Percentiles rank a stretch among this genome's conserved stretches.
phyloP scores from a whole-genome alignment of 2,797 vertebrate genomes.

The Pteropus rufus region DNA sequence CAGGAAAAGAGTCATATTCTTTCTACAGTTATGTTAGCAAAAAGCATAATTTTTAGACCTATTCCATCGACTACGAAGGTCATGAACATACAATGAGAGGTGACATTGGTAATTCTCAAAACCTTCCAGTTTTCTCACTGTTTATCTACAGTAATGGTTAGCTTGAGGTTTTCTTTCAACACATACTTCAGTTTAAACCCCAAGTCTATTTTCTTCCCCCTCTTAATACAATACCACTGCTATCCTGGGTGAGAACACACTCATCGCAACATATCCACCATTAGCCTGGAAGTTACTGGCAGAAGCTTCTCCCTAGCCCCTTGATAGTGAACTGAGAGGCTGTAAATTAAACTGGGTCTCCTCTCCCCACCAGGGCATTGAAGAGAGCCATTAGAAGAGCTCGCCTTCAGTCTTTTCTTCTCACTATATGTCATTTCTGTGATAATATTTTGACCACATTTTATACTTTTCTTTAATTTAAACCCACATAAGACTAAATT shows the following conservation, averaged over 20 bases:
- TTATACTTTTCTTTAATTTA: slow-evolving; percentile 9
- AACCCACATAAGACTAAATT: not conserved
- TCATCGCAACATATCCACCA: not conserved
- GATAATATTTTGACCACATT: not conserved
- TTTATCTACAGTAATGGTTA: not conserved
- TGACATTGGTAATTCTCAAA: not conserved
- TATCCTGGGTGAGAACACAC: not conserved
- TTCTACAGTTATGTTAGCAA: not conserved
- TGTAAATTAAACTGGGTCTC: slow-evolving; percentile 50
- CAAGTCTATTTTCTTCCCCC: not conserved
- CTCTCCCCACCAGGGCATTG: not conserved
- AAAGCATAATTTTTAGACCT: not conserved
- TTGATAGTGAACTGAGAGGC: not conserved
- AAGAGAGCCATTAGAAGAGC: not conserved
- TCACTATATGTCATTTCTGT: not conserved
- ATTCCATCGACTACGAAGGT: not conserved
- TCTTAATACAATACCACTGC: not conserved
- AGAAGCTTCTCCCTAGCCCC: not conserved
- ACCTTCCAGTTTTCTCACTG: not conserved
- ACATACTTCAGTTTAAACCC: not conserved
- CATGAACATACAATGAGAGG: not conserved
- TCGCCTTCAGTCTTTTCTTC: not conserved
- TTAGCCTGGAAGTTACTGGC: not conserved
- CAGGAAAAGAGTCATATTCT: not conserved
- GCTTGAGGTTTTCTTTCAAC: not conserved